Conservation (phyloP, 2,888 invertebrate genomes). For the Pheosia tremula region DNA sequence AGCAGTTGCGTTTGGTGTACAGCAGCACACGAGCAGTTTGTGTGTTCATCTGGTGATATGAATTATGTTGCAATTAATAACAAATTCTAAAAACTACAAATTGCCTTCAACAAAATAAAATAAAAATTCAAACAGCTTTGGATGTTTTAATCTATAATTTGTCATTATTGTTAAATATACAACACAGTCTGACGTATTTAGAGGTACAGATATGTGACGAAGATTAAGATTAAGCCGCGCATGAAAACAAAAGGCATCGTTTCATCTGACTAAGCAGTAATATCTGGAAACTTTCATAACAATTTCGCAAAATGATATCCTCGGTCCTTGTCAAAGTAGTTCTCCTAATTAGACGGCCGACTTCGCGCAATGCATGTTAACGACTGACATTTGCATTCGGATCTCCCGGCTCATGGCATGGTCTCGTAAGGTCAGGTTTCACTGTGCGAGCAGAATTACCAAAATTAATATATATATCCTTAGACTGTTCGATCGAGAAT, state of each 20-base stretch:
- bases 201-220: background rate
- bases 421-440: constrained; percentile 32
- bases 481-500: too few species aligned
- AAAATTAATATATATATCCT: too few species aligned
- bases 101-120: too few species aligned
- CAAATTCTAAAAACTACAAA: too few species aligned
- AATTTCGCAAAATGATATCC: constrained; percentile 63
- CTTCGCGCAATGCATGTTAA: constrained; percentile 81
- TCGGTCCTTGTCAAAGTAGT: constrained; percentile 66
- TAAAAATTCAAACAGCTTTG: too few species aligned
- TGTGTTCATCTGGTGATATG: too few species aligned
- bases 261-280: constrained; percentile 37
- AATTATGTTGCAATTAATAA: too few species aligned
- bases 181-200: too few species aligned
- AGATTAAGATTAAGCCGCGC: background rate
- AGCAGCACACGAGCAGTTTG: too few species aligned
- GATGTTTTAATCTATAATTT: too few species aligned
- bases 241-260: constrained; percentile 19
- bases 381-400: constrained; percentile 80
- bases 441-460: constrained; percentile 14
- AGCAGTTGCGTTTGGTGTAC: too few species aligned
- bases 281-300: constrained; percentile 54
- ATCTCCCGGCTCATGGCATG: constrained; percentile 40
- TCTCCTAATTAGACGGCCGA: constrained; percentile 78
- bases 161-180: too few species aligned